Evolutionary conservation across 2,797 vertebrate species (phyloP).

Genomic region (Harpagifer antarcticus): DNA sequence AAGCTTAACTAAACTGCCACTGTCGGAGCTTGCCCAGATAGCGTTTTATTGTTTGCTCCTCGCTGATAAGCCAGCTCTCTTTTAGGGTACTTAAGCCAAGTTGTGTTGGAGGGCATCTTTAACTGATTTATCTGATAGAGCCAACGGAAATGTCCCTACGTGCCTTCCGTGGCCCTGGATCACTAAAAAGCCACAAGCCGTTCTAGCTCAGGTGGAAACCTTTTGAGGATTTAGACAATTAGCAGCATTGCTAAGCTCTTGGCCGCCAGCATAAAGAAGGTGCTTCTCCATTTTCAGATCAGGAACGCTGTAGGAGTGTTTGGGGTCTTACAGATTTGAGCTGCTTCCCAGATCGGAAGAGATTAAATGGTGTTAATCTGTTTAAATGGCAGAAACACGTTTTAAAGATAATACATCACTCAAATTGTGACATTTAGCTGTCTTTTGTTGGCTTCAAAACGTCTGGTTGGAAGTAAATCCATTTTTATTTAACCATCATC

Average conservation of each 20-base stretch:
- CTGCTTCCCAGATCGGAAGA: slow-evolving; percentile 30
- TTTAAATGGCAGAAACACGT: slow-evolving; percentile 37
- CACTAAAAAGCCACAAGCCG: slow-evolving; percentile 68
- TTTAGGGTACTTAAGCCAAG: slow-evolving; percentile 73
- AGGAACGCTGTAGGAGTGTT: slow-evolving; percentile 21
- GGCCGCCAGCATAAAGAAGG: slow-evolving; percentile 53
- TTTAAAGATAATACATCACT: slow-evolving; percentile 4
- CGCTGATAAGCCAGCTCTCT: slow-evolving; percentile 69
- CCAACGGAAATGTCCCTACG: slow-evolving; percentile 67
- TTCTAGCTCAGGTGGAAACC: slow-evolving; percentile 70
- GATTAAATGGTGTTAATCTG: slow-evolving; percentile 45
- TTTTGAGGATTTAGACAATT: slow-evolving; percentile 78
- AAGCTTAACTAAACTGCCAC: slow-evolving; percentile 72
- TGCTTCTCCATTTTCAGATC: slow-evolving; percentile 66
- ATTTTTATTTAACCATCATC: neutral
- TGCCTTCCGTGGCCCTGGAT: slow-evolving; percentile 62
- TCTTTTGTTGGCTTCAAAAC: neutral
- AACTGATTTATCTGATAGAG: slow-evolving; percentile 81
- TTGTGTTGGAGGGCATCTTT: slow-evolving; percentile 79
- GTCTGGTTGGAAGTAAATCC: slow-evolving; percentile 10
- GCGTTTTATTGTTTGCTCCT: slow-evolving; percentile 72
- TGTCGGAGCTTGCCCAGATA: slow-evolving; percentile 65
- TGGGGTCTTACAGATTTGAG: slow-evolving; percentile 40
- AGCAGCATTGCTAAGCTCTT: slow-evolving; percentile 71
- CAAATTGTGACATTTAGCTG: slow-evolving; percentile 17